Base-by-base conservation (phyloP, 2,888 invertebrate genomes). In the Eristalinus aeneus region DNA sequence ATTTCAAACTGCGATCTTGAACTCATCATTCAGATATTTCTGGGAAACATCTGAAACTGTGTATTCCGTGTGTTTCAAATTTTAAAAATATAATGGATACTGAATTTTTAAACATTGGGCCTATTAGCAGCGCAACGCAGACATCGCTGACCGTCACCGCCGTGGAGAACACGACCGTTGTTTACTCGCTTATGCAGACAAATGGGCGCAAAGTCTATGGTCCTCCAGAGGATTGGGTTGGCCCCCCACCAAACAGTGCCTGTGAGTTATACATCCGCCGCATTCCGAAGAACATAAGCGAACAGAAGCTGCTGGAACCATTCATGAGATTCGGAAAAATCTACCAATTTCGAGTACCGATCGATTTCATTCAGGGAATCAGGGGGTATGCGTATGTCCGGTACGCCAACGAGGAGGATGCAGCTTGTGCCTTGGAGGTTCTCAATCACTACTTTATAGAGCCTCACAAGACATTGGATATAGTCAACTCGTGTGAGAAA, bases 261-360 rank as follows among this genome's bases (percentile, higher is more conserved):
- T 90, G 90, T 58, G 91, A 91, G 63, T 32, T 91, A 1, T 90
- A 89, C 78, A 89, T 91, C 3, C 89, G 89, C 0, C 89, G 88
- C 16, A 90, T 91, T 11, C 90, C 91, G 4, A 88, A 88, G 16
- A 79, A 88, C 39, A 60, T 90, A 4, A 81, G 87, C 34, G 90
- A 90, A 67, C 76, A 89, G 1, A 88, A 88, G 9, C 80, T 91
- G 0, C 23, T 91, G 4, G 82, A 89, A 2, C 89, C 89, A 9
- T 90, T 91, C 77, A 64, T 89, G 11, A 88, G 90, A 4, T 91
- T 90, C 71, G 91, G 91, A 0, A 78, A 83, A 16, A 89, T 91
- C n/a, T 91, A 91, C 61, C 90, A 90, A 73, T 90, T 91, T 53
- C 89, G 91, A 0, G 77, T 91, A 0, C 90, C 90, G 10, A 89